Conservation (phyloP, 37 sponge, comb jelly and placozoan genomes). For the Chondrilla cf. caribensis region DNA sequence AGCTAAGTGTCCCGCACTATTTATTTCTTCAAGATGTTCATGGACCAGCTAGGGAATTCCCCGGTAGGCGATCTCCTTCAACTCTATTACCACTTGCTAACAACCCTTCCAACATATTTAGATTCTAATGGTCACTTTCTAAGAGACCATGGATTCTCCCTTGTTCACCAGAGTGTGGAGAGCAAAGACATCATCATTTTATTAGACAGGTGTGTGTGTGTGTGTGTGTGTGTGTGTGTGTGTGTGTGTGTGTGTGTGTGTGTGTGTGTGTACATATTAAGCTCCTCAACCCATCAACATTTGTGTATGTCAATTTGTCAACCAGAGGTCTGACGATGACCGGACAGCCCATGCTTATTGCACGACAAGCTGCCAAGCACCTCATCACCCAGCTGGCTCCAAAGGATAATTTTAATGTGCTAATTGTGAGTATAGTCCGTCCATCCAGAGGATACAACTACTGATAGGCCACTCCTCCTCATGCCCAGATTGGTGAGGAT, state of each 20-base stretch:
- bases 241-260: slow-evolving; percentile 32
- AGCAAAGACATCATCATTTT: not conserved
- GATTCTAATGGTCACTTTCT: too few species aligned
- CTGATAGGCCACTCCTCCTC: not conserved
- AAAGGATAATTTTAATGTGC: not conserved
- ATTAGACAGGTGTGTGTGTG: not conserved
- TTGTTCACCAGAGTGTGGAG: too few species aligned
- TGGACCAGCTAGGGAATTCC: too few species aligned
- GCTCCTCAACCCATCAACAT: too few species aligned
- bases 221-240: slow-evolving; percentile 38
- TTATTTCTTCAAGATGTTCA: too few species aligned
- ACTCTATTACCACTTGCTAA: too few species aligned
- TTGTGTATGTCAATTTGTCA: not conserved
- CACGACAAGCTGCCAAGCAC: not conserved
- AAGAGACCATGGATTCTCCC: too few species aligned
- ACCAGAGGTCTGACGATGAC: slow-evolving; percentile 14
- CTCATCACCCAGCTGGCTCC: not conserved
- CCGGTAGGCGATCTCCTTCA: too few species aligned
- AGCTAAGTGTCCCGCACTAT: too few species aligned
- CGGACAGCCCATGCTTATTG: not conserved
- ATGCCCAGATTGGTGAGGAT: not conserved
- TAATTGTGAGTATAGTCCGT: not conserved
- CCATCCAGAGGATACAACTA: too few species aligned
- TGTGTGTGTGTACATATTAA: slow-evolving; percentile 22
- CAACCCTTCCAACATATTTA: too few species aligned